phyloP scores from a whole-genome alignment of 1,140 invertebrate genomes.

The Spodoptera litura region DNA sequence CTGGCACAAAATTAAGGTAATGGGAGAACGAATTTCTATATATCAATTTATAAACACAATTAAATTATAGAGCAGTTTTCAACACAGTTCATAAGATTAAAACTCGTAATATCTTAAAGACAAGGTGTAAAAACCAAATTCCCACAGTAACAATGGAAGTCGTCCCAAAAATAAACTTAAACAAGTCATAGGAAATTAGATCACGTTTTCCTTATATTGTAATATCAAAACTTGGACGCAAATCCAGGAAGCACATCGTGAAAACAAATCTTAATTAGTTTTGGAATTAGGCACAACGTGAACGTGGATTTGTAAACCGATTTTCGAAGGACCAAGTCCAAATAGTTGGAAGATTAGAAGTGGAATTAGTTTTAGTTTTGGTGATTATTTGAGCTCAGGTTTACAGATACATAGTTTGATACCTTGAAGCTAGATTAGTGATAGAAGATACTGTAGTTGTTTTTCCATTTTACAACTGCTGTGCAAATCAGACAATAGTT shows the following conservation, averaged over 20 bases:
- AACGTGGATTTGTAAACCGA: constrained; percentile 17
- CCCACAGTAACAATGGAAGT: not conserved
- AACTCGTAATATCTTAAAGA: not conserved
- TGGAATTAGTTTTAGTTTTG: not conserved
- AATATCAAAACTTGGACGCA: constrained; percentile 3
- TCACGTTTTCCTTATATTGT: constrained; percentile 21
- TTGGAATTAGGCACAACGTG: not conserved
- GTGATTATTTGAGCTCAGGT: too few species aligned
- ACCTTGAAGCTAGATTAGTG: too few species aligned
- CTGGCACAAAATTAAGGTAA: too few species aligned
- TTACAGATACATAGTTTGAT: too few species aligned
- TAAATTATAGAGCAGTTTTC: too few species aligned
- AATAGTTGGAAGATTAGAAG: constrained; percentile 1
- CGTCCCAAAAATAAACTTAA: not conserved
- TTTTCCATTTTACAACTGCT: too few species aligned
- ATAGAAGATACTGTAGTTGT: too few species aligned
- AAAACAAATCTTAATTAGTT: constrained; percentile 36
- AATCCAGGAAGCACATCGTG: not conserved
- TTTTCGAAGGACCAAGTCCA: not conserved
- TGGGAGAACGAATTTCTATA: too few species aligned
- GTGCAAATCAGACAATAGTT: too few species aligned
- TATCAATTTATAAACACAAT: too few species aligned
- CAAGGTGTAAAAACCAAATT: not conserved
- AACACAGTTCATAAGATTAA: too few species aligned
- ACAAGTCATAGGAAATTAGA: constrained; percentile 13